Percentiles rank a stretch among this genome's conserved stretches.
Evolutionary conservation across 2,888 invertebrate species (phyloP).

Genomic region (Ephialtes manifestator): DNA sequence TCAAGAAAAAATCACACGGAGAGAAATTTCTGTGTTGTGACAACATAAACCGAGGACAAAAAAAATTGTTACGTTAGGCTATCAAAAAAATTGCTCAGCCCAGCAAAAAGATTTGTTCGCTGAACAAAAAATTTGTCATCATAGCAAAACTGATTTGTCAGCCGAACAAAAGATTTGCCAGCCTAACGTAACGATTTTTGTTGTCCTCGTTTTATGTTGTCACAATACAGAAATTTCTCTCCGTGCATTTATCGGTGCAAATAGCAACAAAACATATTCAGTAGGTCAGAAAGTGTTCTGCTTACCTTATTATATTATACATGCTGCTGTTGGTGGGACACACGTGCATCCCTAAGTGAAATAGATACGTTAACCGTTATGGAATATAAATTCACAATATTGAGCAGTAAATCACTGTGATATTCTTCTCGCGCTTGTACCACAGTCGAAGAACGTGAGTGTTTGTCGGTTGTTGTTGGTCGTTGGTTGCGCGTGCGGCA

Average conservation of each 20-base stretch:
- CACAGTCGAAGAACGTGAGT: slow-evolving; percentile 44
- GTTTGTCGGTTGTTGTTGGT: slow-evolving; percentile 37
- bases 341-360: slow-evolving; percentile 77
- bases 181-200: too few relatives aligned
- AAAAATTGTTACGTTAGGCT: too few relatives aligned
- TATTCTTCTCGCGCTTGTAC: slow-evolving; percentile 74
- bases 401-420: slow-evolving; percentile 83
- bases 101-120: too few relatives aligned
- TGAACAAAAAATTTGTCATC: too few relatives aligned
- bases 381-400: slow-evolving; percentile 84
- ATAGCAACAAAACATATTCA: background rate
- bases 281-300: background rate
- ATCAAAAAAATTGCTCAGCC: too few relatives aligned
- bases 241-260: background rate
- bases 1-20: background rate
- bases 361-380: slow-evolving; percentile 83
- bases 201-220: too few relatives aligned
- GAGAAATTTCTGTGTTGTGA: too few relatives aligned
- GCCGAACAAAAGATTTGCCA: too few relatives aligned
- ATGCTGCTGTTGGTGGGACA: background rate
- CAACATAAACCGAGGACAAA: too few relatives aligned
- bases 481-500: slow-evolving; percentile 65
- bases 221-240: too few relatives aligned
- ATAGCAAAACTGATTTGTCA: too few relatives aligned
- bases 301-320: background rate